Evolutionary conservation across 2,797 vertebrate genomes (phyloP).

Genomic region (Dipus sagitta): DNA sequence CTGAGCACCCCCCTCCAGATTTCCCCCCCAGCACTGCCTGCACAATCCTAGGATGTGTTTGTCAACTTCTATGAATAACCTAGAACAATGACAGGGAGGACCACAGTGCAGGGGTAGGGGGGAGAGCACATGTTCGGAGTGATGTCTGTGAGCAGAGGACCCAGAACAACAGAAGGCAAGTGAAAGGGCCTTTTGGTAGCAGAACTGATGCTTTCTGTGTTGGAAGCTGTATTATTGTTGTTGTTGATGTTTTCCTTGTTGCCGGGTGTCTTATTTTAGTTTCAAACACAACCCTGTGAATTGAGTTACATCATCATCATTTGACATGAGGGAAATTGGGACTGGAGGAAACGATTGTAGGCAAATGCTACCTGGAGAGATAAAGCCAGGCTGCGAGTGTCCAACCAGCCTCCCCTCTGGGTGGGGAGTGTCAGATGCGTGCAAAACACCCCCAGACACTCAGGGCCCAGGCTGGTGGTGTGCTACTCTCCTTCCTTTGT

Average conservation of each 20-base stretch:
- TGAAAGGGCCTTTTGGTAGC: no score
- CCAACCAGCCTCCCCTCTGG: accelerated
- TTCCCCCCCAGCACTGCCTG: neutral
- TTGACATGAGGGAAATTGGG: neutral
- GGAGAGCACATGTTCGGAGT: neutral
- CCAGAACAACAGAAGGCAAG: neutral
- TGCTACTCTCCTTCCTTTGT: neutral
- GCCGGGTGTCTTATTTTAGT: neutral
- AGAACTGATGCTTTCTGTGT: neutral
- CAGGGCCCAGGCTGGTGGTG: accelerated
- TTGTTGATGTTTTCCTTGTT: accelerated
- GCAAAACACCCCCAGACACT: accelerated
- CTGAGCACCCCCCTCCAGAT: no score
- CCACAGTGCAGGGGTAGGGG: neutral
- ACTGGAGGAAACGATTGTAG: neutral
- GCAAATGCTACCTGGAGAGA: neutral
- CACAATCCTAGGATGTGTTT: neutral
- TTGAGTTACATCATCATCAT: neutral
- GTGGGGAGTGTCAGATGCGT: accelerated
- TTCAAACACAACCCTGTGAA: neutral
- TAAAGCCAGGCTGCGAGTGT: accelerated
- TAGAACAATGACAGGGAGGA: neutral
- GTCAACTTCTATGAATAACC: neutral
- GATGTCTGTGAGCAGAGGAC: neutral
- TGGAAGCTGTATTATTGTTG: accelerated